Evolutionary conservation across 2,888 invertebrate genomes (phyloP).

Genomic region (Abrostola tripartita): DNA sequence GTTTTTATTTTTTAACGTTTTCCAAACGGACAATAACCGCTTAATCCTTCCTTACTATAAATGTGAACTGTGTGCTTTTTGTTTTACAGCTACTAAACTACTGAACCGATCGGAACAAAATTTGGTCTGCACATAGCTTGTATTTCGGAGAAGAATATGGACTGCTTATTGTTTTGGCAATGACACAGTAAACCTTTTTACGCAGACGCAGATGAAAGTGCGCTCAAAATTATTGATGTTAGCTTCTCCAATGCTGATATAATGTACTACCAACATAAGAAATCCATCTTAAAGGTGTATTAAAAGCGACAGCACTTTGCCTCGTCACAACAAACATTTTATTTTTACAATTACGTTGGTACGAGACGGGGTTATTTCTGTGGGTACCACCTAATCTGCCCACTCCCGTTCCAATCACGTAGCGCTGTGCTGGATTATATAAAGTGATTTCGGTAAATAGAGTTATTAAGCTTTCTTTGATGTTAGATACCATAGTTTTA

Average conservation of each 20-base stretch:
- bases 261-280: slow-evolving; percentile 41
- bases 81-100: too few species aligned
- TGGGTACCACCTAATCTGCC: slow-evolving; percentile 46
- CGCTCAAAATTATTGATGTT: too few species aligned
- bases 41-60: not conserved
- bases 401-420: slow-evolving; percentile 36
- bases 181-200: too few species aligned
- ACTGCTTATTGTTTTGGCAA: too few species aligned
- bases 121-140: too few species aligned
- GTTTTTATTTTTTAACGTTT: slow-evolving; percentile 33
- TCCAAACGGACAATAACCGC: not conserved
- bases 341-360: slow-evolving; percentile 60
- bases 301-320: slow-evolving; percentile 41
- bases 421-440: slow-evolving; percentile 21
- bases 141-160: too few species aligned
- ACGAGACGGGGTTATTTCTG: slow-evolving; percentile 45
- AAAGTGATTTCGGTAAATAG: slow-evolving; percentile 15
- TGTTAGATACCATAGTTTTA: not conserved
- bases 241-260: too few species aligned
- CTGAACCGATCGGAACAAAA: too few species aligned
- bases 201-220: too few species aligned
- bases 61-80: too few species aligned
- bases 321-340: slow-evolving; percentile 54
- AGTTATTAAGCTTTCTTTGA: not conserved
- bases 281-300: slow-evolving; percentile 33